Evolutionary conservation across 2,888 invertebrate species (phyloP).

Genomic region (Caenorhabditis sinica): DNA sequence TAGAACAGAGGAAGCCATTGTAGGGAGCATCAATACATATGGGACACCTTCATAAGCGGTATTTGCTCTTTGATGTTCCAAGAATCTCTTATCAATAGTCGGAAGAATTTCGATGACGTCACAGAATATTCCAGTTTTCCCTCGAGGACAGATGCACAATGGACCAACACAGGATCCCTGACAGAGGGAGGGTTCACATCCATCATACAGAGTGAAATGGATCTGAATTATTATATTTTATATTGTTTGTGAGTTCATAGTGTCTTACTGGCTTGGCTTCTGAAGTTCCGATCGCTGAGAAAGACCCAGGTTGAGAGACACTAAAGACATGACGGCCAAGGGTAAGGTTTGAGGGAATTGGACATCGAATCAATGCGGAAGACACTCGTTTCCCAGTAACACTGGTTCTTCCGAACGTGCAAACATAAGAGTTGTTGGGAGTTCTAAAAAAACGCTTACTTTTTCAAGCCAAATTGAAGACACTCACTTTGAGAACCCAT

Average conservation of each 20-base stretch:
- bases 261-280: conserved; percentile 35
- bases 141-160: conserved; percentile 76
- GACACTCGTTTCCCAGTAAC: conserved; percentile 65
- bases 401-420: conserved; percentile 69
- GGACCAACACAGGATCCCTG: conserved; percentile 78
- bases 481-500: conserved; percentile 50
- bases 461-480: background rate
- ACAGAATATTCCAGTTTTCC: conserved; percentile 71
- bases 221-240: conserved; percentile 57
- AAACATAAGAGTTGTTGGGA: conserved; percentile 63
- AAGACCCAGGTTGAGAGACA: conserved; percentile 48
- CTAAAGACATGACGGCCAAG: conserved; percentile 72
- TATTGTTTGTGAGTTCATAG: background rate
- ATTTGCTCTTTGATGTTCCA: conserved; percentile 72
- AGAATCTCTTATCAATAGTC: conserved; percentile 65
- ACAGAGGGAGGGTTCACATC: conserved; percentile 73
- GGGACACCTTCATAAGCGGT: conserved; percentile 74
- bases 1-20: conserved; percentile 63
- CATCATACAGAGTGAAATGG: conserved; percentile 77
- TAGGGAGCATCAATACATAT: conserved; percentile 76
- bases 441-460: conserved; percentile 55
- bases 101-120: conserved; percentile 70
- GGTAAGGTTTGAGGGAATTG: conserved; percentile 70
- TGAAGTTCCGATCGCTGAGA: conserved; percentile 22
- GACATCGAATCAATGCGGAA: conserved; percentile 62